Evolutionary conservation across 2,888 invertebrate species (phyloP).

Genomic region (Girardia tigrina): DNA sequence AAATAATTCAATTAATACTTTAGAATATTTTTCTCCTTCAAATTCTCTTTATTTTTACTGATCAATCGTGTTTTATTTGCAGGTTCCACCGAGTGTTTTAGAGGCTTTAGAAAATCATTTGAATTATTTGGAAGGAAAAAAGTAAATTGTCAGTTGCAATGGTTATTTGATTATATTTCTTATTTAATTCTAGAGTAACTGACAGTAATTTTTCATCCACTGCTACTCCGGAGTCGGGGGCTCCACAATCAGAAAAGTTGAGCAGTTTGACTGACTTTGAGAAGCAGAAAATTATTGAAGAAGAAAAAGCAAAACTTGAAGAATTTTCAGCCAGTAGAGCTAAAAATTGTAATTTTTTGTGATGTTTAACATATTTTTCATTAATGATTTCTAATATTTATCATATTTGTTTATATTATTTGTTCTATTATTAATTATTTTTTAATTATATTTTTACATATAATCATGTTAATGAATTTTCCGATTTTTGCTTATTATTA

Average conservation of each 20-base stretch:
- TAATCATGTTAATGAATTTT: too few relatives aligned
- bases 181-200: too few relatives aligned
- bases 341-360: too few relatives aligned
- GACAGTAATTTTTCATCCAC: neutral
- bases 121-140: constrained; percentile 68
- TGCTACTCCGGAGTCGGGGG: neutral
- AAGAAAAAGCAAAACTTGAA: neutral
- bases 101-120: constrained; percentile 93
- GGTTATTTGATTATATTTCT: too few relatives aligned
- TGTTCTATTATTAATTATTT: too few relatives aligned
- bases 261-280: neutral
- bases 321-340: neutral
- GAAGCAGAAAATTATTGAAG: neutral
- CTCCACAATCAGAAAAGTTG: neutral
- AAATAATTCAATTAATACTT: too few relatives aligned
- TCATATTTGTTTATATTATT: too few relatives aligned
- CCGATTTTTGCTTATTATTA: too few relatives aligned
- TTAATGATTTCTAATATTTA: too few relatives aligned
- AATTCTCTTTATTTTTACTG: neutral
- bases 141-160: too few relatives aligned
- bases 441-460: too few relatives aligned
- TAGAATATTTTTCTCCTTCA: neutral
- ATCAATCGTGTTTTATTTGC: neutral
- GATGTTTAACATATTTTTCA: too few relatives aligned
- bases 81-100: constrained; percentile 82